Evolutionary conservation across 2,888 invertebrate species (phyloP), one percentile per base, ranked within the genome.

Genomic region (Aspidapion aeneum): DNA sequence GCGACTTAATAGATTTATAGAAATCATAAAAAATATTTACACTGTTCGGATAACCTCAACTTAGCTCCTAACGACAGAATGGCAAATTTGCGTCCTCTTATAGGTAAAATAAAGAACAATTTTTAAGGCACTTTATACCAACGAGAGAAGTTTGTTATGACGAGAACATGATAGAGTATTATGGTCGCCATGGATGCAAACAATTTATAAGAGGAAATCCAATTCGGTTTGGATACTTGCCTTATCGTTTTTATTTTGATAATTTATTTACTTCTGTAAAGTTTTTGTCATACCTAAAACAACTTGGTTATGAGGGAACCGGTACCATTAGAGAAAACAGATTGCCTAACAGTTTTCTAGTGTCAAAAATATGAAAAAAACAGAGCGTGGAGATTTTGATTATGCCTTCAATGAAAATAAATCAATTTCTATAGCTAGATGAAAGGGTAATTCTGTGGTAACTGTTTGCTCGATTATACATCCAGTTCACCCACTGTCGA

Each of bases 121-220:
- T 69, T 66, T 20, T 63, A 3, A 17, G 65, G n/a, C 50, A 71
- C 56, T 71, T 64, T 57, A 19, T 60, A n/a, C 64, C 71, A 63
- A 64, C 68, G 17, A 61, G 60, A 64, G 66, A 72, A 58, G 58
- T 73, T 17, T 55, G 64, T 3, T 61, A 61, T 20, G 61, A 61
- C 21, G 74, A 76, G 64, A 66, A 67, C 22, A 74, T 77, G 73
- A 66, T 75, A 1, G 66, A 70, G 35, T 75, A 77, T 68, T 76
- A 68, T 67, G 74, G 73, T 2, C 52, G 65, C 55, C 73, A 75
- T 63, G 66, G 71, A 17, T 74, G 70, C 56, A 75, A 75, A 51
- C 72, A 73, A 61, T 76, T 70, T 62, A 67, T 75, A 2, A 65
- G 68, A 21, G 66, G 66, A 12, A 68, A 68, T 51, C 69, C 67